Base-by-base conservation (phyloP, 2,888 invertebrate genomes). In the Hylaea fasciaria region DNA sequence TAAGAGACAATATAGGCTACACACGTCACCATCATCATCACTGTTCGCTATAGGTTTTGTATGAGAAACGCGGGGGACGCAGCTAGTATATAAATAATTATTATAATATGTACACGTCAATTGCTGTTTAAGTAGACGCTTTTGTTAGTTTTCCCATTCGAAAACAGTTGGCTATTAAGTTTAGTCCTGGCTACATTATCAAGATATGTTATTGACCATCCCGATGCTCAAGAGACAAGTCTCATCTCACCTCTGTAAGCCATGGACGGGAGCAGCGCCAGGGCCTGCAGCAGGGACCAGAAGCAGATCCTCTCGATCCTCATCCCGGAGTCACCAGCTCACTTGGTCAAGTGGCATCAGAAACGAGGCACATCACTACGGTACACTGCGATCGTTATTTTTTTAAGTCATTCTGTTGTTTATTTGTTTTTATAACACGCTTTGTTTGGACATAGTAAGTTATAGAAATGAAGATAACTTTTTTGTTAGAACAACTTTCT, bases 241-340 rank as follows among this genome's bases (percentile, higher is more conserved):
- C 8, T 17, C 82, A 40, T 5, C 8, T 40, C 7, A 91, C 91
- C 91, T 86, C 89, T 91, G 40, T 89, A 74, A 59, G 91, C 91
- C 89, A 91, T 91, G 0, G 85, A 89, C 0, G 91, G 91, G 64
- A 91, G 72, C 65, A 91, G 76, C 57, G 86, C 87, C 69, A 91
- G 55, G 29, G 91, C 90, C 66, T 91, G 91, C 47, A 91, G 85
- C 85, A 91, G 82, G 53, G 87, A 85, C 89, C 87, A 89, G 68
- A 91, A 87, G 63, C 83, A 89, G 45, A 85, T 82, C 70, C 86
- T 77, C 65, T 85, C 87, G 85, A 82, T 80, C 89, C 83, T 87
- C 91, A 91, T 91, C 66, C 82, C 88, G 83, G 64, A 68, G 74
- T 71, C 62, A 77, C 76, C 71, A 77, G 39, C 60, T 10, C 7